Percentiles rank a stretch among this genome's conserved stretches.
Evolutionary conservation across 2,797 vertebrate genomes (phyloP).

Genomic region (Masticophis lateralis): DNA sequence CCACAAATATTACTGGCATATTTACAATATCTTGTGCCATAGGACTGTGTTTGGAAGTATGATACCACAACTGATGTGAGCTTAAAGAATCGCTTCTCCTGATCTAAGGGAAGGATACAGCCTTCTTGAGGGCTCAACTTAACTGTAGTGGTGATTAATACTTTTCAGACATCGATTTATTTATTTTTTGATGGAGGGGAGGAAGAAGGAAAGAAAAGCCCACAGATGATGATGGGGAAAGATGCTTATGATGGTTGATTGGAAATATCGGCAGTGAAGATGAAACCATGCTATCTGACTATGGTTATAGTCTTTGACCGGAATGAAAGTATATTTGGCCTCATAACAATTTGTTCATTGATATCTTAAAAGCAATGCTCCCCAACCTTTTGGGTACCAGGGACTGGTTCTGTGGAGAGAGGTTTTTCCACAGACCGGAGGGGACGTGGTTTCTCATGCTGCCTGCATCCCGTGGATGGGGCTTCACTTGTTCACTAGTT

Average conservation of each 20-base stretch:
- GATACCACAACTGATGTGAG: constrained; percentile 53
- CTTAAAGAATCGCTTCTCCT: constrained; percentile 44
- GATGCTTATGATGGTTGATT: background rate
- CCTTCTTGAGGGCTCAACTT: background rate
- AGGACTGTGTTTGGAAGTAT: constrained; percentile 58
- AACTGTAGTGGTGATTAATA: background rate
- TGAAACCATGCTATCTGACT: background rate
- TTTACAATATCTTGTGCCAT: constrained; percentile 65
- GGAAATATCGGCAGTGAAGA: background rate
- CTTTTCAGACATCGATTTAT: background rate
- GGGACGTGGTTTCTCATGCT: background rate
- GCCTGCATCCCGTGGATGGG: fast-evolving
- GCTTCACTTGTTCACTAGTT: background rate
- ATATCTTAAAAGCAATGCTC: background rate
- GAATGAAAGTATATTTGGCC: background rate
- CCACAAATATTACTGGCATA: constrained; percentile 66
- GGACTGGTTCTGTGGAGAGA: background rate
- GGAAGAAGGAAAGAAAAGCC: background rate
- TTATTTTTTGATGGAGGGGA: background rate
- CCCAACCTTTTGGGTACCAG: background rate
- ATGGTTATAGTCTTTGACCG: background rate
- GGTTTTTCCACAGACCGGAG: background rate
- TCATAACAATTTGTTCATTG: background rate
- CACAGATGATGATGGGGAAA: background rate
- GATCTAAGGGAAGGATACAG: constrained; percentile 23